A percentile compares a stretch with the other conserved stretches of the same genome.
Conservation (phyloP, 2,797 vertebrate genomes). For the Salmo trutta region DNA sequence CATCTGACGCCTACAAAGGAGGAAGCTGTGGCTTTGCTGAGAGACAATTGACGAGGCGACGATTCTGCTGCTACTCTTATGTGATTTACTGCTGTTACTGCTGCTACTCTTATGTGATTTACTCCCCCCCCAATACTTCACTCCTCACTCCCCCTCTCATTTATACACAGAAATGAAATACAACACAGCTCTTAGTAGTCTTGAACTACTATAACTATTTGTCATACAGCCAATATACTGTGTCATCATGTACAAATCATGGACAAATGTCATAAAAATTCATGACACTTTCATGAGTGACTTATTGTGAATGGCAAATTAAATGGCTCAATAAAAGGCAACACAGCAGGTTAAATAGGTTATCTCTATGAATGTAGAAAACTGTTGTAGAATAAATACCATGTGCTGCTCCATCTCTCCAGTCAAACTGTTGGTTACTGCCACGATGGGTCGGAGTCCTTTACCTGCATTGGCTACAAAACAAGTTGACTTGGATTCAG, state of each 20-base stretch:
- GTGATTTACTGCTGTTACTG: neutral
- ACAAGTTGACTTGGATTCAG: neutral
- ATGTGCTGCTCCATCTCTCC: conserved; percentile 32
- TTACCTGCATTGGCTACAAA: conserved; percentile 18
- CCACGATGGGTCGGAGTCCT: conserved; percentile 41
- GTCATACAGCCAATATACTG: neutral
- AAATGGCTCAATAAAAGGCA: neutral
- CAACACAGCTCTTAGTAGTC: neutral
- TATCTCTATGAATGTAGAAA: neutral
- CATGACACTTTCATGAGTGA: neutral
- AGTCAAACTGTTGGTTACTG: conserved; percentile 32
- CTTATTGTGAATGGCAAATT: neutral
- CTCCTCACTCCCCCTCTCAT: too few species aligned
- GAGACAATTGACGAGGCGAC: conserved; percentile 1
- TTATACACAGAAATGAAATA: neutral
- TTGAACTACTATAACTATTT: too few species aligned
- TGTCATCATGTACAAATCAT: neutral
- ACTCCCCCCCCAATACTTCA: neutral
- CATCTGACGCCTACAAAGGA: conserved; percentile 13
- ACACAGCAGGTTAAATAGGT: neutral
- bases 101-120: neutral
- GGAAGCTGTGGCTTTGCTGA: conserved; percentile 45
- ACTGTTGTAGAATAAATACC: conserved; percentile 39
- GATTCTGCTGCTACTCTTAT: neutral
- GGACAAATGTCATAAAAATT: neutral